Base-by-base conservation (phyloP, 2,113 vertebrate genomes). In the Megaceryle torquata region DNA sequence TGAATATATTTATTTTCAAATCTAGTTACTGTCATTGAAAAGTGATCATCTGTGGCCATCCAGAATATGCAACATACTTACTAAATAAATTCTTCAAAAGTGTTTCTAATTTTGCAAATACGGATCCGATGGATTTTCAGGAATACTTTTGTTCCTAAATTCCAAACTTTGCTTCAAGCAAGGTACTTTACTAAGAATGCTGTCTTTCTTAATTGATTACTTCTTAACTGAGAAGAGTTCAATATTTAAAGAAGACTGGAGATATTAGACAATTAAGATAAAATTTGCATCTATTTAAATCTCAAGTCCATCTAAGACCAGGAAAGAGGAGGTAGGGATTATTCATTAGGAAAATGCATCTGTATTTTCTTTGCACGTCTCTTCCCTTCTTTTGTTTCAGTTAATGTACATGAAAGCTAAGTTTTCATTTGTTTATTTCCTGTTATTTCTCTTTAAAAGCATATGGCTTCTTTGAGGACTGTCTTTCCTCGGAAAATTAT, bases 1-100 rank as follows among this genome's bases (percentile, higher is more conserved):
- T 71, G 87, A 97, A 94, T 82, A 83, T 80, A 95, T 88, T 81
- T 89, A 37, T 69, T 88, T 95, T 93, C 63, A 89, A 67, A 26
- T 83, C 69, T 53, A 85, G 46, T 87, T 84, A 91, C 29, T 82
- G 79, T 53, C 41, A 91, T 37, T 88, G 87, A 74, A 35, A 94
- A 93, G 33, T 46, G 19, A 56, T 65, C 86, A 59, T 74, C 69
- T 94, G 57, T 43, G 51, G 75, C 33, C 50, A 74, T 71, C 76
- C 50, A 68, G 28, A 90, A 90, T 28, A 82, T 64, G 26, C 68
- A 79, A 76, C 39, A 54, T 33, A 86, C 10, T 2, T 15, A 10
- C 9, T 57, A 37, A 81, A 78, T 33, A n/a, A 63, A 41, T 2
- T 68, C 16, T 82, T 93, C n/a, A 60, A 71, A 60, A 78, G 22